These are phyloP conservation scores for Cyprinella venusta DNA, from an alignment of 2,797 vertebrate genomes.

Conservation along the genomic window DNA sequence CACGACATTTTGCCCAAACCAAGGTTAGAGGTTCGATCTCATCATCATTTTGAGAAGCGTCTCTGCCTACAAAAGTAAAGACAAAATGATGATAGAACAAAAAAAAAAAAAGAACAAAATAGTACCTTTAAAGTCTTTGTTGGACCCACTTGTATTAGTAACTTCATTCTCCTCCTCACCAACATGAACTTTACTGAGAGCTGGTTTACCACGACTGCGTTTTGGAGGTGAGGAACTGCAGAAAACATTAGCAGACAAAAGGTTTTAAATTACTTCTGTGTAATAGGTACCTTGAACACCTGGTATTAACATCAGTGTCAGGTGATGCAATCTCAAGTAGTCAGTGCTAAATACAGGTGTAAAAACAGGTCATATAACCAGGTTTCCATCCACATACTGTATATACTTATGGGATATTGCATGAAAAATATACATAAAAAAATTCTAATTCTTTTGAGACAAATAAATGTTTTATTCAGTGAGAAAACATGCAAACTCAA, in stretches of 20 bases:
- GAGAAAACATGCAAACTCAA: not conserved
- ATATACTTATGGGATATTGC: too few species aligned
- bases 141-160: conserved; percentile 75
- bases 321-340: not conserved
- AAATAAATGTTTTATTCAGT: not conserved
- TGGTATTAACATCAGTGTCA: conserved; percentile 1
- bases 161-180: conserved; percentile 84
- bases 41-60: conserved; percentile 21
- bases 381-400: not conserved
- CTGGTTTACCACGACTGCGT: conserved; percentile 92
- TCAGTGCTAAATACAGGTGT: not conserved
- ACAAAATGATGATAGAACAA: not conserved
- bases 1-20: conserved; percentile 98
- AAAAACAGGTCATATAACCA: not conserved
- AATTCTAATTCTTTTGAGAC: not conserved
- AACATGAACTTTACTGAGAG: conserved; percentile 87
- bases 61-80: conserved; percentile 50
- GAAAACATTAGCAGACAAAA: conserved; percentile 45
- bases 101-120: not conserved
- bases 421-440: not conserved
- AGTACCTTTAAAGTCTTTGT: not conserved
- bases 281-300: not conserved
- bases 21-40: conserved; percentile 92
- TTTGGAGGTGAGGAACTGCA: conserved; percentile 85
- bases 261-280: conserved; percentile 11